phyloP scores from a whole-genome alignment of 92 coral and sea anemone genomes.

The Umimayanthus chanpuru region DNA sequence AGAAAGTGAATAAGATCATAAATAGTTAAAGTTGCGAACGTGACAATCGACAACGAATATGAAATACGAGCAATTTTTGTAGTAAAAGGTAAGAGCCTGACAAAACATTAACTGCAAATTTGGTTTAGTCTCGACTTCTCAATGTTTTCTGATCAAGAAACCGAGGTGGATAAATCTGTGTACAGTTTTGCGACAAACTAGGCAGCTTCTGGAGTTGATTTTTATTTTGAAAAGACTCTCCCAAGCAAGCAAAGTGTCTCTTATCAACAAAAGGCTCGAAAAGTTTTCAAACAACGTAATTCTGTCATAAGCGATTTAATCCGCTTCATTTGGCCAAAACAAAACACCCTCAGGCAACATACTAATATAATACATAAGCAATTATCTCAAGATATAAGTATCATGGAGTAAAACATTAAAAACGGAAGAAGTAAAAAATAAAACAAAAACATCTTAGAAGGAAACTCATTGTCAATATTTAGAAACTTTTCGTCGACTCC shows the following conservation, averaged over 20 bases:
- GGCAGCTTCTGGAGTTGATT: neutral
- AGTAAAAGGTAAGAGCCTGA: neutral
- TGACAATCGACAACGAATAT: neutral
- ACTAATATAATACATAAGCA: neutral
- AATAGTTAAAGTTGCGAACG: neutral
- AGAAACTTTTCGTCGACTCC: neutral
- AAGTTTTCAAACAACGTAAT: neutral
- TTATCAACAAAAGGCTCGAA: neutral
- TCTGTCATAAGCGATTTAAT: neutral
- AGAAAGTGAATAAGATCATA: no score
- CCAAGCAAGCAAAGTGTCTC: neutral
- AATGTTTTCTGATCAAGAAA: neutral
- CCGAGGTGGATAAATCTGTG: neutral
- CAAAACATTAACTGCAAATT: neutral
- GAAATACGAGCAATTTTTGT: neutral
- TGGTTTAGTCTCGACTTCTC: neutral
- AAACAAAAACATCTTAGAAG: neutral
- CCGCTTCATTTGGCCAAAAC: neutral
- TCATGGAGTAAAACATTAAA: neutral
- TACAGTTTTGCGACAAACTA: neutral
- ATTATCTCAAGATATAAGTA: neutral
- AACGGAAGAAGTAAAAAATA: neutral
- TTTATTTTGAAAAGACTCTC: neutral
- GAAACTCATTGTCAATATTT: neutral
- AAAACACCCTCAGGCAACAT: neutral